Percentiles rank a stretch among this genome's conserved stretches.
Conservation (phyloP, 2,113 vertebrate genomes). For the Neolamprologus ventralis region DNA sequence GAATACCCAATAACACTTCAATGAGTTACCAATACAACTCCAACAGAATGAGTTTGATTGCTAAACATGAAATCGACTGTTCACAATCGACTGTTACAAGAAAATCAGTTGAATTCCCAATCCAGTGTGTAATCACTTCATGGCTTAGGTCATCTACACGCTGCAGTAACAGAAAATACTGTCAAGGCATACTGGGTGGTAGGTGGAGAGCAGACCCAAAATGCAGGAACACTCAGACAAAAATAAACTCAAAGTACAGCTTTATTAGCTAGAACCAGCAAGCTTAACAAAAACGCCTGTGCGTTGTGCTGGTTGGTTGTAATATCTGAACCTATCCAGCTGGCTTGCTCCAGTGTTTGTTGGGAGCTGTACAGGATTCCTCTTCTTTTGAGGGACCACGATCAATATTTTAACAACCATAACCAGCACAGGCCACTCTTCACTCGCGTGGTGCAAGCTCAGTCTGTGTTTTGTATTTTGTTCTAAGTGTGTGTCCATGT, state of each 20-base stretch:
- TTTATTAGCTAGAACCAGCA: not conserved
- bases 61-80: not conserved
- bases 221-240: not conserved
- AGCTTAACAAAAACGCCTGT: not conserved
- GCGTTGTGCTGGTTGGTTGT: not conserved
- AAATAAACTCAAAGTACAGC: not conserved
- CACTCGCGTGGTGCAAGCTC: not conserved
- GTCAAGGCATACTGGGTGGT: not conserved
- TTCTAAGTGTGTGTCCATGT: not conserved
- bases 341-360: not conserved
- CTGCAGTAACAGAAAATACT: not conserved
- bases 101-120: not conserved
- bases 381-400: not conserved
- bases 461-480: not conserved
- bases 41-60: not conserved
- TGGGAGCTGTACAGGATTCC: not conserved
- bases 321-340: not conserved
- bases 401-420: not conserved
- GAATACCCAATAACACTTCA: not conserved
- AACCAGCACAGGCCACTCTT: not conserved
- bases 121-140: not conserved
- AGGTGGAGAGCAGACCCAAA: not conserved
- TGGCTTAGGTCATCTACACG: not conserved
- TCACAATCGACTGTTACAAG: not conserved
- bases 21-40: not conserved